Conservation (phyloP, 2,888 invertebrate genomes). For the Cataglyphis altisquamis region DNA sequence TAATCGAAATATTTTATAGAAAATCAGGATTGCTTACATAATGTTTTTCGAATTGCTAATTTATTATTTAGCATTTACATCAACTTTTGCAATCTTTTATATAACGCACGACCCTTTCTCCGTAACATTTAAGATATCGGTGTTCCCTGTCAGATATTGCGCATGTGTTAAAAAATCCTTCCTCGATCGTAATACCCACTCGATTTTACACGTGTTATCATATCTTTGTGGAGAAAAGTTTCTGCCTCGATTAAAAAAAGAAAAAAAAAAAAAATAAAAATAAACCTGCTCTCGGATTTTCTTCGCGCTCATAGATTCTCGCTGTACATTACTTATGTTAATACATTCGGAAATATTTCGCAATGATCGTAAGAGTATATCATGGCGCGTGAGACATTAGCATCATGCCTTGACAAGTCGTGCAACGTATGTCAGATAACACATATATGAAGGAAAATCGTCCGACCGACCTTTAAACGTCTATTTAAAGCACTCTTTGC, state of each 20-base stretch:
- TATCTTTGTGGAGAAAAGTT: neutral
- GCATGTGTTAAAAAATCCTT: neutral
- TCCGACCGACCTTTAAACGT: constrained; percentile 31
- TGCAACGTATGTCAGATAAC: constrained; percentile 39
- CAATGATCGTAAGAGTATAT: constrained; percentile 5
- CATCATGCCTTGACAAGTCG: constrained; percentile 30
- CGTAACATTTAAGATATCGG: neutral
- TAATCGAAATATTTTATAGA: constrained; percentile 31
- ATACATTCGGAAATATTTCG: constrained; percentile 35
- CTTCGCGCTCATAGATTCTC: neutral
- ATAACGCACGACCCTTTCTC: neutral
- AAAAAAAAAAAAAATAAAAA: no score
- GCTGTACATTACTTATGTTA: constrained; percentile 15
- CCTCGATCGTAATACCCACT: neutral
- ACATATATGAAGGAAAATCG: constrained; percentile 26
- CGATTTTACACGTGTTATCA: neutral
- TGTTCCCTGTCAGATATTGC: neutral
- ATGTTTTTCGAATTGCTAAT: neutral
- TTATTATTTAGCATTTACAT: constrained; percentile 1
- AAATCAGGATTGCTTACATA: neutral
- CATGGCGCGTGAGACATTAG: constrained; percentile 15
- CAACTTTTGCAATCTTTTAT: neutral
- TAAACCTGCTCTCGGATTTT: neutral
- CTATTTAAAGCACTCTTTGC: constrained; percentile 30
- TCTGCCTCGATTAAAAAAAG: neutral